These are phyloP conservation scores for Riparia riparia DNA, from an alignment of 2,113 vertebrate species.

Conservation along the genomic window DNA sequence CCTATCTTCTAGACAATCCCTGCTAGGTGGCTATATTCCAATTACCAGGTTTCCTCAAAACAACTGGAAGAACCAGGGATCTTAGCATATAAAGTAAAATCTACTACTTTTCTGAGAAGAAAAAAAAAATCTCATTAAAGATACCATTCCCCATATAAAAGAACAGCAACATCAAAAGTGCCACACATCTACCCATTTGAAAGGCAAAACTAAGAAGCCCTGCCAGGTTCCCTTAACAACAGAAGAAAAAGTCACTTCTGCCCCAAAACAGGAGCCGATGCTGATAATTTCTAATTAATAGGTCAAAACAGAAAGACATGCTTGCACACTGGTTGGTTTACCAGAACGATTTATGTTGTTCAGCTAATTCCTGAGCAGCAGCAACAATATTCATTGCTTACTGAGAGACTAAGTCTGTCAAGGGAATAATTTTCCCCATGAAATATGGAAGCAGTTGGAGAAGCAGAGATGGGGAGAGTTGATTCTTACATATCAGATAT, in stretches of 20 bases:
- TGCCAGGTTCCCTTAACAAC: background rate
- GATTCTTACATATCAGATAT: accelerated
- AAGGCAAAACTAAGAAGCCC: background rate
- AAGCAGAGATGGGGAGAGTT: background rate
- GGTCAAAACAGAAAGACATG: background rate
- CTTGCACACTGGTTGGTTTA: background rate
- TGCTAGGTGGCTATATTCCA: background rate
- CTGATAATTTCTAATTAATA: background rate
- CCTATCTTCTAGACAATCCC: background rate
- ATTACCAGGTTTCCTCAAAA: background rate
- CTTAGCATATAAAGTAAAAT: background rate
- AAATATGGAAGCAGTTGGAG: slow-evolving; percentile 62
- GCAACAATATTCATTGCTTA: slow-evolving; percentile 45
- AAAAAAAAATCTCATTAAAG: background rate
- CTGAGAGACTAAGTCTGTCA: slow-evolving; percentile 50
- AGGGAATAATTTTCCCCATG: slow-evolving; percentile 51
- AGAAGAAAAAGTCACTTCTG: background rate
- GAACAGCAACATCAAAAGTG: background rate
- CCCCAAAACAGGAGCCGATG: background rate
- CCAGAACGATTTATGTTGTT: background rate
- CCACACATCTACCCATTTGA: background rate
- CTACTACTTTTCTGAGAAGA: background rate
- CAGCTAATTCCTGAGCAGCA: slow-evolving; percentile 57
- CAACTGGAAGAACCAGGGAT: background rate
- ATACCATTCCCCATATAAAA: background rate